phyloP scores from a whole-genome alignment of 2,888 invertebrate species.

The Eustalomyia histrio region DNA sequence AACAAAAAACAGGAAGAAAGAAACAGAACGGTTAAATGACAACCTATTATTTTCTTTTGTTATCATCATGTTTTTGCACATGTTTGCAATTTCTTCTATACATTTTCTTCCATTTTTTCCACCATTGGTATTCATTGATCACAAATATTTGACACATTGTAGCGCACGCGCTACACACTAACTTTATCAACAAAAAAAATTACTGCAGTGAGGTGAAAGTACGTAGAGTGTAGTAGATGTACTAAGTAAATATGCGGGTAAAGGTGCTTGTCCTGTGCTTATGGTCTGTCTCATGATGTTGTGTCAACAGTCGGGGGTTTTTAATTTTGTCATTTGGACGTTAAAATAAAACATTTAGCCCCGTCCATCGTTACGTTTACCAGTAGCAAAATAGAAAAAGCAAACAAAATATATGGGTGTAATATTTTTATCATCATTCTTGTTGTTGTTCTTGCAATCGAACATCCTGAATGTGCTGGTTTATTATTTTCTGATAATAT shows the following conservation, averaged over 20 bases:
- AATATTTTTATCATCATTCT: conserved; percentile 19
- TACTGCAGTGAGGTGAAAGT: conserved; percentile 16
- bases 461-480: conserved; percentile 20
- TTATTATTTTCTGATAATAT: not conserved
- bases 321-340: conserved; percentile 21
- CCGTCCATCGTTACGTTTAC: not conserved
- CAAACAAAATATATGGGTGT: conserved; percentile 42
- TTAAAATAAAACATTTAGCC: conserved; percentile 9
- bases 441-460: not conserved
- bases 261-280: conserved; percentile 30
- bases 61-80: conserved; percentile 19
- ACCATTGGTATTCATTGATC: conserved; percentile 22
- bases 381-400: conserved; percentile 31
- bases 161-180: conserved; percentile 8
- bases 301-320: conserved; percentile 10
- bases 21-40: conserved; percentile 20
- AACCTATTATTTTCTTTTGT: conserved; percentile 26
- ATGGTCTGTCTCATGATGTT: not conserved
- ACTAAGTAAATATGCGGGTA: conserved; percentile 33
- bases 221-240: not conserved
- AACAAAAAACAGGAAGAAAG: conserved; percentile 15
- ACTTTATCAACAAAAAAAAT: not conserved
- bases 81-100: conserved; percentile 23
- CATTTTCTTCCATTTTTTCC: not conserved
- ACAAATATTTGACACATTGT: conserved; percentile 25